Percentiles rank a stretch among this genome's conserved stretches.
These are phyloP conservation scores for Nesospiza acunhae DNA, from an alignment of 2,113 vertebrate species.

Conservation along the genomic window DNA sequence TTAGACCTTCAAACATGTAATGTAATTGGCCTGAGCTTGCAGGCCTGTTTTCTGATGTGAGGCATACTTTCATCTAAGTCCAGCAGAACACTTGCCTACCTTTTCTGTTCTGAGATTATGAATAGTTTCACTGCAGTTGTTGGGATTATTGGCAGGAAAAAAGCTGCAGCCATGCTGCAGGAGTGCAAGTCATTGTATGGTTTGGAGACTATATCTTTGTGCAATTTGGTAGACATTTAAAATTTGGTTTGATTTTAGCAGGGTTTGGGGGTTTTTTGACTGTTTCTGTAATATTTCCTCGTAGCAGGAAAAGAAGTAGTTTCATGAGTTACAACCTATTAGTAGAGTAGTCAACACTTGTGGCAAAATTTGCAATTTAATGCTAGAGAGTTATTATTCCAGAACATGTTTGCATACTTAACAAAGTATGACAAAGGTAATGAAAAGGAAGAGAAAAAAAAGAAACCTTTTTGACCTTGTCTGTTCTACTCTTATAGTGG, in stretches of 20 bases:
- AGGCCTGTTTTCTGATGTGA: neutral
- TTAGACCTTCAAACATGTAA: neutral
- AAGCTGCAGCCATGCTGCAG: neutral
- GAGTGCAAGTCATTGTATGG: neutral
- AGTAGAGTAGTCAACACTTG: neutral
- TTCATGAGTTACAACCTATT: neutral
- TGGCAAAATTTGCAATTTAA: neutral
- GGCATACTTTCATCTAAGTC: neutral
- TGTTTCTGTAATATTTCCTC: neutral
- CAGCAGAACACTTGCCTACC: neutral
- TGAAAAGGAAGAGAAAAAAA: neutral
- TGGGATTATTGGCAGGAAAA: neutral
- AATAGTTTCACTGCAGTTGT: neutral
- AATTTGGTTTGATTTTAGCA: neutral
- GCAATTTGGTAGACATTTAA: neutral
- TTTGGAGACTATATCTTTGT: neutral
- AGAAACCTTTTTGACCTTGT: neutral
- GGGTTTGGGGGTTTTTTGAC: rapidly evolving
- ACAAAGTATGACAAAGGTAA: neutral
- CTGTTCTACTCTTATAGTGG: neutral
- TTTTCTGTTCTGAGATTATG: neutral
- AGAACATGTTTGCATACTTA: neutral
- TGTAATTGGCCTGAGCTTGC: neutral
- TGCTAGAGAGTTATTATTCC: neutral
- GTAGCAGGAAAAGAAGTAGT: neutral